Conservation (phyloP, 2,113 vertebrate species). For the Platysteira castanea region DNA sequence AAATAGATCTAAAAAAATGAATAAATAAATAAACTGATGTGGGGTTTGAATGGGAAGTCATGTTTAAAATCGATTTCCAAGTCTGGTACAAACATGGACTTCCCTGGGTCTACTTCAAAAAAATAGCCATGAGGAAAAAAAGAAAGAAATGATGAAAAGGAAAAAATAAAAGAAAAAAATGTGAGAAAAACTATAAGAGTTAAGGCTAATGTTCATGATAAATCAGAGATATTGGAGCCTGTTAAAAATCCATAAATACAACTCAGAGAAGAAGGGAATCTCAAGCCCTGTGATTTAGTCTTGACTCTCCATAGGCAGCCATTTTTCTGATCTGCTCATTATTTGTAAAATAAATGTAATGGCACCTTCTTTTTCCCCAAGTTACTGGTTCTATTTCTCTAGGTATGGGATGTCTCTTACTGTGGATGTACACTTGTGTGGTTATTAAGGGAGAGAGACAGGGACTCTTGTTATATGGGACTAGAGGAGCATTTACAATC, state of each 20-base stretch:
- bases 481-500: constrained; percentile 42
- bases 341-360: neutral
- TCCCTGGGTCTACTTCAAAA: constrained; percentile 10
- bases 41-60: constrained; percentile 41
- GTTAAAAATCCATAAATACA: neutral
- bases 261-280: neutral
- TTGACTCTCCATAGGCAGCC: neutral
- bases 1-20: constrained; percentile 61
- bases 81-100: neutral
- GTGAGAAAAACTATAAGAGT: neutral
- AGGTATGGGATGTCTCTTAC: neutral
- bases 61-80: constrained; percentile 22
- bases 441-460: constrained; percentile 6
- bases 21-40: constrained; percentile 51
- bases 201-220: neutral
- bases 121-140: neutral
- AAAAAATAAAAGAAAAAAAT: neutral
- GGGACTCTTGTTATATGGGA: neutral
- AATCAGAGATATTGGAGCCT: neutral
- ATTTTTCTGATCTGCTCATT: neutral
- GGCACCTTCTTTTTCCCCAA: neutral
- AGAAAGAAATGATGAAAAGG: neutral
- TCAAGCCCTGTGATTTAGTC: neutral
- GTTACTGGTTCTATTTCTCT: neutral
- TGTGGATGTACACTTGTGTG: neutral